Percentiles rank a stretch among this genome's conserved stretches.
Evolutionary conservation across 1,140 invertebrate species (phyloP).

Genomic region (Bombus fervidus): DNA sequence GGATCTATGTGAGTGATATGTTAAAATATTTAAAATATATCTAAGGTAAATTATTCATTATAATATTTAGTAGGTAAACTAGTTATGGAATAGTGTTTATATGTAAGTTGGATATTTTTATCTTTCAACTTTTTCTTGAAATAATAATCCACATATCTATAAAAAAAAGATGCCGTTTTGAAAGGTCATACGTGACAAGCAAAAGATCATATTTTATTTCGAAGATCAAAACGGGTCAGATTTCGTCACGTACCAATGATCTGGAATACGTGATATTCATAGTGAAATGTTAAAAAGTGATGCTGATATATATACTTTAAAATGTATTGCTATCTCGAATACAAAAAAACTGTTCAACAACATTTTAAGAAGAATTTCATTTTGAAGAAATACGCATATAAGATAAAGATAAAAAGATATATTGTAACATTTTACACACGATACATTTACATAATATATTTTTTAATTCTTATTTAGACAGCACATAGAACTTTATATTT

Average conservation of each 20-base stretch:
- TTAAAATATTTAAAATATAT: no score
- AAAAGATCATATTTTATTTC: background rate
- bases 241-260: background rate
- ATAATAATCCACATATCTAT: background rate
- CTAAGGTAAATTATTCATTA: no score
- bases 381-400: background rate
- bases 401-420: background rate
- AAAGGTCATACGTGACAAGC: background rate
- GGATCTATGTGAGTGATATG: no score
- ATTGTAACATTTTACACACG: background rate
- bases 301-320: background rate
- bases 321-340: background rate
- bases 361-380: background rate
- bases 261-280: background rate
- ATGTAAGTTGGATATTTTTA: background rate
- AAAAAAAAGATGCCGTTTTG: background rate
- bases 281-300: constrained; percentile 2
- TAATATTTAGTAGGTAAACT: no score
- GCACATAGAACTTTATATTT: no score
- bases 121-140: background rate
- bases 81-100: background rate
- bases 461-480: background rate
- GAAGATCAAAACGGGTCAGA: background rate
- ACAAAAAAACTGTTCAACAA: background rate
- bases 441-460: background rate